Evolutionary conservation across 2,113 vertebrate species (phyloP).

Genomic region (Porphyrio hochstetteri): DNA sequence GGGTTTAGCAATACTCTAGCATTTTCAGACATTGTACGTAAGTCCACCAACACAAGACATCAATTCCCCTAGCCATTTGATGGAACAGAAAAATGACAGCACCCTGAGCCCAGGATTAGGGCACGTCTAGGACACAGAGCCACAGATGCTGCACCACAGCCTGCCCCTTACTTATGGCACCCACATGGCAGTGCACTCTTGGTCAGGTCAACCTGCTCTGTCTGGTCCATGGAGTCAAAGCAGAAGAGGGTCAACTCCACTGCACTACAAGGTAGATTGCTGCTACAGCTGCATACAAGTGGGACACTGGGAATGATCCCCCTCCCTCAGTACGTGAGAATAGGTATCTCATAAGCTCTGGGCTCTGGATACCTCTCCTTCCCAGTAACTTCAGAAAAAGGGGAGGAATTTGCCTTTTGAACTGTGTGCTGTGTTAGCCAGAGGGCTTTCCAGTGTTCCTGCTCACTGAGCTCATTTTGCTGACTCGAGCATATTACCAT

Average conservation of each 20-base stretch:
- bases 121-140: neutral
- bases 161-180: neutral
- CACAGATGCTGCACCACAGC: neutral
- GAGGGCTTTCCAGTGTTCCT: neutral
- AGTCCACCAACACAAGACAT: neutral
- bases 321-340: neutral
- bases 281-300: neutral
- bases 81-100: neutral
- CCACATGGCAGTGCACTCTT: neutral
- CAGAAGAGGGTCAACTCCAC: neutral
- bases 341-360: neutral
- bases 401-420: constrained; percentile 1
- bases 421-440: neutral
- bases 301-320: neutral
- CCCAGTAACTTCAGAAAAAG: neutral
- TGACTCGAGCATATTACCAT: neutral
- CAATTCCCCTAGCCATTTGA: neutral
- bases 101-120: neutral
- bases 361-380: neutral
- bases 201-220: neutral
- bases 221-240: neutral
- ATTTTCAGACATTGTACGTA: neutral
- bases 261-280: neutral
- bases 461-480: neutral
- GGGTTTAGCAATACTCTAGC: neutral